Percentiles rank a stretch among this genome's conserved stretches.
Evolutionary conservation across 2,113 vertebrate genomes (phyloP).

Genomic region (Myrmecobius fasciatus): DNA sequence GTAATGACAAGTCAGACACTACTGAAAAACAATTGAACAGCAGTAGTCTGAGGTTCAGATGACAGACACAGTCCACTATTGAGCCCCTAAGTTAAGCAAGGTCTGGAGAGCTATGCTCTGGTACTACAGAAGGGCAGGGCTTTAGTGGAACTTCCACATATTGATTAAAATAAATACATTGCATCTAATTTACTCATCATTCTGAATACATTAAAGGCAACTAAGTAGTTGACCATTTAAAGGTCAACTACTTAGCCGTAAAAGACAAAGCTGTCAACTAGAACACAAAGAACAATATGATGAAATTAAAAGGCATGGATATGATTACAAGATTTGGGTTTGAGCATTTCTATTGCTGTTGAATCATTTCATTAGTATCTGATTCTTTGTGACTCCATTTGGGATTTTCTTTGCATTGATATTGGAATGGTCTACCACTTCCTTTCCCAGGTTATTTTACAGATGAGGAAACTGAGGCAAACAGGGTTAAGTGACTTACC

Average conservation of each 20-base stretch:
- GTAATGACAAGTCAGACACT: background rate
- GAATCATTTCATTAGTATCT: too few relatives aligned
- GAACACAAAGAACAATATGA: background rate
- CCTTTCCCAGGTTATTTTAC: too few relatives aligned
- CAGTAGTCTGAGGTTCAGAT: background rate
- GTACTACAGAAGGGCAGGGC: background rate
- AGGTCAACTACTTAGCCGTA: background rate
- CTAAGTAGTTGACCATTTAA: too few relatives aligned
- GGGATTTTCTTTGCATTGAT: too few relatives aligned
- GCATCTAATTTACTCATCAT: background rate
- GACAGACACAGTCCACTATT: background rate
- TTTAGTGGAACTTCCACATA: background rate
- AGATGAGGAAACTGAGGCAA: too few relatives aligned
- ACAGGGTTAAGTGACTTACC: too few relatives aligned
- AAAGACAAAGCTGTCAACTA: background rate
- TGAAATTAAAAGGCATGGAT: background rate
- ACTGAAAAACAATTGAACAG: background rate
- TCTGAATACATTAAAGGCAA: background rate
- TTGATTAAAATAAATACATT: background rate
- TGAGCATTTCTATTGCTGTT: background rate
- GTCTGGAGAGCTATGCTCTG: background rate
- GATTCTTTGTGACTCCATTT: too few relatives aligned
- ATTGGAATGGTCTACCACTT: too few relatives aligned
- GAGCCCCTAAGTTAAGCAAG: background rate
- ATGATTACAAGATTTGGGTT: background rate